Base-by-base conservation (phyloP, 2,888 invertebrate species). In the Myopa tessellatipennis region DNA sequence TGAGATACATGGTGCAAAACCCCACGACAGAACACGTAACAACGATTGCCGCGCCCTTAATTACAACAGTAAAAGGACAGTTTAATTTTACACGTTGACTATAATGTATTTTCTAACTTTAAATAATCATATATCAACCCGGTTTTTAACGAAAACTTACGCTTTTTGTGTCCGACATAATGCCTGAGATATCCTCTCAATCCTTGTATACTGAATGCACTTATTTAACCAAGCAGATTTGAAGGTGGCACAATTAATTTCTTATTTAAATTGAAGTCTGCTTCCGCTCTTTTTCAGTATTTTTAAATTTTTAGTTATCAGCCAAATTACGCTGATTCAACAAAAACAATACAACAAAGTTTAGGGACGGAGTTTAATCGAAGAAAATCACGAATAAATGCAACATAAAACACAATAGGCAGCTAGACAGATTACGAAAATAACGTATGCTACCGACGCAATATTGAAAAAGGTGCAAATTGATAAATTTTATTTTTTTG, bases 81-180 rank as follows among this genome's bases (percentile, higher is more conserved):
- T 12, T 65, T 34, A 16, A 14, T 65, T 38, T 65, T 14, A 26
- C 26, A 55, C 50, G 26, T 26, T 26, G 26, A 26, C 26, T 26
- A 26, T 26, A n/a, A n/a, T 40, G 7, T n/a, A 58, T 18, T 6
- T 45, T 40, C 45, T 40, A 8, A 6, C n/a, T 68, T 68, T 16
- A n/a, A 18, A n/a, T 34, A 38, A 38, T 18, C 65, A 58, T 58
- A n/a, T 58, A 36, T 12, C 16, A 5, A 40, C 38, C 16, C n/a
- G n/a, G 0, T 67, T 67, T 10, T 5, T 55, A n/a, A 70, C 26
- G 2, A 26, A 79, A 77, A 87, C 86, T 87, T 83, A 87, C 86
- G 82, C 86, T 86, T 85, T 87, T 87, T 77, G 87, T 87, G 82
- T 87, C 86, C 80, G 86, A 86, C 87, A 87, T 87, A 81, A 82